These are phyloP conservation scores for Thunnus maccoyii DNA, from an alignment of 2,113 vertebrate species.

Conservation along the genomic window DNA sequence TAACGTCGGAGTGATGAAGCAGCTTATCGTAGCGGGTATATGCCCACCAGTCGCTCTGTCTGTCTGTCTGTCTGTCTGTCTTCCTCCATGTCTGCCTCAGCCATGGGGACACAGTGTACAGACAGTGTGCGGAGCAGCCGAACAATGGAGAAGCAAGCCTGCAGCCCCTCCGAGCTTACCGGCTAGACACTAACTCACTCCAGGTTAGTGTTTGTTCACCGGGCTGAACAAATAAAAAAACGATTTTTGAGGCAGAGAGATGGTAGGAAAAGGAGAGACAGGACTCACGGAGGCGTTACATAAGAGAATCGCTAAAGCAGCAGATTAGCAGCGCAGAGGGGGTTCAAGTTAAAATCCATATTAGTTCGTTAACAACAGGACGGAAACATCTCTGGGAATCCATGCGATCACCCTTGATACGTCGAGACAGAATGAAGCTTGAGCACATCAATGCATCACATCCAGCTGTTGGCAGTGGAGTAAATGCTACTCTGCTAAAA, in stretches of 20 bases:
- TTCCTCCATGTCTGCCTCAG: slow-evolving; percentile 55
- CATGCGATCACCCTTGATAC: not conserved
- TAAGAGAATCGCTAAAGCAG: slow-evolving; percentile 38
- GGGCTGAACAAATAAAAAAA: slow-evolving; percentile 46
- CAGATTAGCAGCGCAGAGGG: slow-evolving; percentile 45
- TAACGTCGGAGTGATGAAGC: slow-evolving; percentile 25
- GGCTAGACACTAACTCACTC: slow-evolving; percentile 48
- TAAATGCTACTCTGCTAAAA: not conserved
- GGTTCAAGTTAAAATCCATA: slow-evolving; percentile 51
- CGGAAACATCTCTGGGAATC: slow-evolving; percentile 16
- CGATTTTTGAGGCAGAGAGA: slow-evolving; percentile 46
- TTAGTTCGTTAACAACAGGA: slow-evolving; percentile 39
- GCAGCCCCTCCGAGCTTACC: slow-evolving; percentile 43
- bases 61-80: slow-evolving; percentile 24
- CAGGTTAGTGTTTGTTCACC: slow-evolving; percentile 56
- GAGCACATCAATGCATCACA: not conserved
- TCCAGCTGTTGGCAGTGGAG: slow-evolving; percentile 2
- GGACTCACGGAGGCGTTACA: slow-evolving; percentile 34
- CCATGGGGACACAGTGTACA: slow-evolving; percentile 74
- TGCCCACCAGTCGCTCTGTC: slow-evolving; percentile 33
- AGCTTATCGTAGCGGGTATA: slow-evolving; percentile 24
- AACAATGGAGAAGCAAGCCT: slow-evolving; percentile 71
- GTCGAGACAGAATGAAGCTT: not conserved
- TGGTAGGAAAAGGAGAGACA: slow-evolving; percentile 4
- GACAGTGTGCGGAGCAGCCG: slow-evolving; percentile 55